phyloP scores from a whole-genome alignment of 2,888 invertebrate genomes.

The Amiota mariae region DNA sequence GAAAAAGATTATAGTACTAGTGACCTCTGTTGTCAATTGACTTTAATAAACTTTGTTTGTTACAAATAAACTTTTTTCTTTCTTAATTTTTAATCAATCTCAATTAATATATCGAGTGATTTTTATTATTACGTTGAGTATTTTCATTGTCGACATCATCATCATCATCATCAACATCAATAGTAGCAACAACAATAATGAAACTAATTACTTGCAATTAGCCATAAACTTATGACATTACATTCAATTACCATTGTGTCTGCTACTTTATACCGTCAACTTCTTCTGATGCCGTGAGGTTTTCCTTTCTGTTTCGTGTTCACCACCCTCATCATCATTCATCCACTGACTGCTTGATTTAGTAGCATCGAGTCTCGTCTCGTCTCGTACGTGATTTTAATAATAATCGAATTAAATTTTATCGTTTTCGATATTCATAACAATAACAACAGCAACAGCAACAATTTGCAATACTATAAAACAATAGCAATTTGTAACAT shows the following conservation, averaged over 20 bases:
- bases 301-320: no score
- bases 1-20: no score
- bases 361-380: not conserved
- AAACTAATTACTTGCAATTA: conserved; percentile 17
- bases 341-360: not conserved
- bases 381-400: conserved; percentile 7
- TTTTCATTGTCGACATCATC: not conserved
- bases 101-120: no score
- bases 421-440: not conserved
- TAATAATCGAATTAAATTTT: conserved; percentile 10
- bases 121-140: no score
- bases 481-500: not conserved
- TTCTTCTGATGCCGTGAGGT: not conserved
- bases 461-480: not conserved
- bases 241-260: conserved; percentile 6
- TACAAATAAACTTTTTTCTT: no score
- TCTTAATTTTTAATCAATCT: no score
- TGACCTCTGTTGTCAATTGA: no score
- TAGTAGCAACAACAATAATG: not conserved
- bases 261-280: not conserved
- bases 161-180: not conserved
- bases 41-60: no score
- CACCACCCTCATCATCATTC: not conserved
- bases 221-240: conserved; percentile 9
- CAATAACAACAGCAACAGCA: conserved; percentile 4